Evolutionary conservation across 2,888 invertebrate species (phyloP).

Genomic region (Chironomus tentans): DNA sequence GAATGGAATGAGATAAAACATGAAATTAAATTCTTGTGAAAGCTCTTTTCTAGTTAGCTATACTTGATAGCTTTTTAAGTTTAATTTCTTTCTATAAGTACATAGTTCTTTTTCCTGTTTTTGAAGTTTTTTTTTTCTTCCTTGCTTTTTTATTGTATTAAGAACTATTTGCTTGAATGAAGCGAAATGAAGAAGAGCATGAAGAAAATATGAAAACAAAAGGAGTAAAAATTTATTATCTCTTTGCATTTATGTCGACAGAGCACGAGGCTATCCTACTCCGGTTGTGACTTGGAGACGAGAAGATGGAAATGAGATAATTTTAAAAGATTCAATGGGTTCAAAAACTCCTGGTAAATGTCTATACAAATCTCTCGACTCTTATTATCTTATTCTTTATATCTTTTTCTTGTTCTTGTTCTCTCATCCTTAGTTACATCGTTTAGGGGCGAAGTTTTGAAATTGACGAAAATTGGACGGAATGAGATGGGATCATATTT

Average conservation of each 20-base stretch:
- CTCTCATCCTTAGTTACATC: slow-evolving; percentile 47
- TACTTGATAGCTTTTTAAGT: slow-evolving; percentile 16
- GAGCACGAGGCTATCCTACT: slow-evolving; percentile 69
- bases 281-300: slow-evolving; percentile 76
- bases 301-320: slow-evolving; percentile 72
- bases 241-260: slow-evolving; percentile 29
- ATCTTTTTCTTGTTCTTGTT: slow-evolving; percentile 32
- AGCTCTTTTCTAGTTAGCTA: slow-evolving; percentile 4
- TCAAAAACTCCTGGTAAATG: slow-evolving; percentile 52
- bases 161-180: slow-evolving; percentile 10
- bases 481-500: slow-evolving; percentile 86
- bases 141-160: background rate
- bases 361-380: background rate
- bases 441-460: slow-evolving; percentile 66
- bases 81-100: slow-evolving; percentile 11
- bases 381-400: background rate
- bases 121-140: slow-evolving; percentile 27
- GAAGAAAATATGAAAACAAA: background rate
- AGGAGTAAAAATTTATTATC: slow-evolving; percentile 1
- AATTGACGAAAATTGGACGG: slow-evolving; percentile 69
- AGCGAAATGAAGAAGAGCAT: background rate
- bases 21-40: slow-evolving; percentile 15
- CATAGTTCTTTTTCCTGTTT: background rate
- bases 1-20: slow-evolving; percentile 15
- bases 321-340: slow-evolving; percentile 60